Evolutionary conservation across 1,140 invertebrate genomes (phyloP), one percentile per base, ranked within the genome.

Genomic region (Drosophila asahinai): DNA sequence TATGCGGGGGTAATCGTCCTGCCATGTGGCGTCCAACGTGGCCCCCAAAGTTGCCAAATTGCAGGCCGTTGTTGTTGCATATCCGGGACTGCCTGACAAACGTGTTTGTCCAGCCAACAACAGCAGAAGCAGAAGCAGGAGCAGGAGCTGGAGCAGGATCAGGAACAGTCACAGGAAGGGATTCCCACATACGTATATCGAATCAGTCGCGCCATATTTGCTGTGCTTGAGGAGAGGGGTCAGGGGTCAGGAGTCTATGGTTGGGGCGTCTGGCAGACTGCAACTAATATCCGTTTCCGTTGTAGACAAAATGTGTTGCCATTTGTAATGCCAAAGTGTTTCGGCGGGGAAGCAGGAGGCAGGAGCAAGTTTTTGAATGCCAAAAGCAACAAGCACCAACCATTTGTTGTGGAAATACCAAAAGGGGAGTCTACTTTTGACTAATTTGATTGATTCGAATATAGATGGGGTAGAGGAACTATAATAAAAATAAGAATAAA

Each of bases 221-320:
- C 68, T 64, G 38, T 60, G 62, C 43, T 62, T 43, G 22, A 19
- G 19, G 19, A 19, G 19, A 19, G 19, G 19, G 19, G 19, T 19
- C 19, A 19, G 19, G 43, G 47, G 27, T 43, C 25, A 33, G 17
- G 63, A 57, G 58, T 45, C 58, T 11, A 27, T 27, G 63, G 15
- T 33, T 51, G 59, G 62, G 64, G 38, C 42, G 63, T 65, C 63
- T 74, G 83, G 45, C 47, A 62, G 75, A 78, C 87, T 91, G 87
- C 81, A 87, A 87, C 87, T 91, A 91, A 91, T 91, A 91, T 91
- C 87, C 87, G 87, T 83, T 91, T 91, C 87, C 83, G 87, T 91
- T 91, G 78, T 91, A 91, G 84, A 90, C 87, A 86, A 91, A 91
- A 91, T 91, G 87, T 91, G 80, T 81, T 87, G 87, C 87, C 87